Evolutionary conservation across 2,113 vertebrate species (phyloP).

Genomic region (Eulacestoma nigropectus): DNA sequence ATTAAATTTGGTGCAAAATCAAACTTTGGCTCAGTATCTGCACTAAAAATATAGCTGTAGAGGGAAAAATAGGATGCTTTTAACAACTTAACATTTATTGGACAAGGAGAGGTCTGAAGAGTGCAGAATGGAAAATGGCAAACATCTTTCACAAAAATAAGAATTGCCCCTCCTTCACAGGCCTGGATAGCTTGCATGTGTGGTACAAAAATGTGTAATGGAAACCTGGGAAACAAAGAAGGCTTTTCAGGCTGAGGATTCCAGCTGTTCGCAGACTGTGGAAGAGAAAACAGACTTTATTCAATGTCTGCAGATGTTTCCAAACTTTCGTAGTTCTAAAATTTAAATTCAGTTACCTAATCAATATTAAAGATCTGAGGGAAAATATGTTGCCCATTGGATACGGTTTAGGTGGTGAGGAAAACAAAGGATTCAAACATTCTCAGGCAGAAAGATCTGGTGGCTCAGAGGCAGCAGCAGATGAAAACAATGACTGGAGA

Average conservation of each 20-base stretch:
- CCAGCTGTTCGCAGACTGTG: constrained; percentile 51
- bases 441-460: background rate
- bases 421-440: constrained; percentile 47
- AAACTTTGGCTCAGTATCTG: background rate
- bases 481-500: constrained; percentile 29
- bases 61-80: background rate
- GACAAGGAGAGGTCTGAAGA: constrained; percentile 6
- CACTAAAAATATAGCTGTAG: constrained; percentile 9
- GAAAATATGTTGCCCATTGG: constrained; percentile 8
- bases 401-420: background rate
- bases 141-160: constrained; percentile 42
- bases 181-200: constrained; percentile 36
- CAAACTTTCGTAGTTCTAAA: constrained; percentile 45
- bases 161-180: background rate
- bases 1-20: constrained; percentile 37
- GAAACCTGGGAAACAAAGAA: constrained; percentile 59
- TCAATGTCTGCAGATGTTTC: constrained; percentile 52
- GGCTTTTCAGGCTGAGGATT: constrained; percentile 46
- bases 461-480: constrained; percentile 32
- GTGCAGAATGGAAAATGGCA: constrained; percentile 34
- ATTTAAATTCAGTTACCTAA: constrained; percentile 51
- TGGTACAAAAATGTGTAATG: constrained; percentile 59
- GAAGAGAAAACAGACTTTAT: constrained; percentile 51
- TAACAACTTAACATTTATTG: constrained; percentile 22
- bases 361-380: constrained; percentile 51